Evolutionary conservation across 2,113 vertebrate species (phyloP).

Genomic region (Illadopsis cleaveri): DNA sequence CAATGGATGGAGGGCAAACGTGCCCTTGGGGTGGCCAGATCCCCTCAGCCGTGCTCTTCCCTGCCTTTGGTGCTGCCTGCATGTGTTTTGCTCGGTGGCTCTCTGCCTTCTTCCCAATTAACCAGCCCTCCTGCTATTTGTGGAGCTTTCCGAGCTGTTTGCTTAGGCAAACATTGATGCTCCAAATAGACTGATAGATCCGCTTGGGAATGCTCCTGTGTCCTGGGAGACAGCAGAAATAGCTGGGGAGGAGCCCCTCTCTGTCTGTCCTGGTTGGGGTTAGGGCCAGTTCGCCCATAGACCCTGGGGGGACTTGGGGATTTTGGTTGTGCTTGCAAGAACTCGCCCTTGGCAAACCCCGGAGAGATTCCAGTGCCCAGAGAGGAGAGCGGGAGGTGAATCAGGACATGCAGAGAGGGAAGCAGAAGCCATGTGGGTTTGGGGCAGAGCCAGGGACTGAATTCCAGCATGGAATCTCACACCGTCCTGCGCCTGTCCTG

Average conservation of each 20-base stretch:
- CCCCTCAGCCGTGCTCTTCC: not conserved
- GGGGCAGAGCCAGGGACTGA: not conserved
- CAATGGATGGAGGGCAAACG: not conserved
- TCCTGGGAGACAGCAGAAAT: not conserved
- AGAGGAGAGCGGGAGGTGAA: not conserved
- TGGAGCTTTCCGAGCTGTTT: not conserved
- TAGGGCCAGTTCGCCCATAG: not conserved
- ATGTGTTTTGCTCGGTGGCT: not conserved
- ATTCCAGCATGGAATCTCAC: not conserved
- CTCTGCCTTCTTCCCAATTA: not conserved
- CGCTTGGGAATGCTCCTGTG: not conserved
- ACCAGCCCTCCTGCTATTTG: conserved; percentile 1
- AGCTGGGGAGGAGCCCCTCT: not conserved
- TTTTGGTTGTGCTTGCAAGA: not conserved
- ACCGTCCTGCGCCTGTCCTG: fast-evolving
- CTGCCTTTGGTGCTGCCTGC: not conserved
- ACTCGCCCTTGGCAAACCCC: not conserved
- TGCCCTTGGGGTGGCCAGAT: not conserved
- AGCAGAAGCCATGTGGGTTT: not conserved
- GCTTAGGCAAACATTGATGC: not conserved
- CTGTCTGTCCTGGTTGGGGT: not conserved
- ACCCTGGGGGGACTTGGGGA: fast-evolving
- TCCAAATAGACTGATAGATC: not conserved
- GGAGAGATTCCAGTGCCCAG: not conserved
- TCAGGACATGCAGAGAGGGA: not conserved